Base-by-base conservation (phyloP, 2,888 invertebrate genomes). In the Horisme vitalbata region DNA sequence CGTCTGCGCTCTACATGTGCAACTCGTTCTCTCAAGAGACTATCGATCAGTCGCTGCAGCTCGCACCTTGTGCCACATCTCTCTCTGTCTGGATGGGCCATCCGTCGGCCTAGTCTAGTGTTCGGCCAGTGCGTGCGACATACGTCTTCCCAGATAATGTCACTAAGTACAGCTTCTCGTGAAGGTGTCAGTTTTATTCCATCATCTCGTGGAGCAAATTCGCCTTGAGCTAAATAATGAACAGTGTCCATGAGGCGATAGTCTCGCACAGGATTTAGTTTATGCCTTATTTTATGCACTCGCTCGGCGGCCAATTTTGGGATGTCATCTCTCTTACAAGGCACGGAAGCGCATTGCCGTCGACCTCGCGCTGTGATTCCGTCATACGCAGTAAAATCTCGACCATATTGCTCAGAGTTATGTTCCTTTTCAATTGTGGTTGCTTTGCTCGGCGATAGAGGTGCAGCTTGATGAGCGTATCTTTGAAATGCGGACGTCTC, bases 41-140 rank as follows among this genome's bases (percentile, higher is more conserved):
- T 81, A 50, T 89, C 89, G 31, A 89, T 88, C 9, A 87, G 70
- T 15, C 85, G 72, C 51, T 88, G 89, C 20, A 89, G 63, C 54
- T 89, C 87, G 27, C 74, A 75, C 53, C 84, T 70, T 3, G 80
- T 78, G 32, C 68, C 78, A 46, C 68, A 75, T 47, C 86, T 70
- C 18, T 87, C 85, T 2, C 87, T 69, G 9, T 87, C 85, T 3
- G 78, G 58, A 35, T 81, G 82, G 1, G 70, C 59, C 33, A 65
- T 57, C 8, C 88, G 74, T 12, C 84, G 81, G n/a, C 78, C 77
- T 8, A 89, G 66, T 1, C 88, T 71, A 12, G 85, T 73, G 30
- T 75, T 83, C 1, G 89, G 89, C 89, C 89, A 89, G 52, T 88
- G 89, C 2, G 89, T 88, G 14, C 89, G 78, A 62, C 88, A 89